Evolutionary conservation across 2,797 vertebrate species (phyloP), one percentile per base, ranked within the genome.

Genomic region (Falco naumanni): DNA sequence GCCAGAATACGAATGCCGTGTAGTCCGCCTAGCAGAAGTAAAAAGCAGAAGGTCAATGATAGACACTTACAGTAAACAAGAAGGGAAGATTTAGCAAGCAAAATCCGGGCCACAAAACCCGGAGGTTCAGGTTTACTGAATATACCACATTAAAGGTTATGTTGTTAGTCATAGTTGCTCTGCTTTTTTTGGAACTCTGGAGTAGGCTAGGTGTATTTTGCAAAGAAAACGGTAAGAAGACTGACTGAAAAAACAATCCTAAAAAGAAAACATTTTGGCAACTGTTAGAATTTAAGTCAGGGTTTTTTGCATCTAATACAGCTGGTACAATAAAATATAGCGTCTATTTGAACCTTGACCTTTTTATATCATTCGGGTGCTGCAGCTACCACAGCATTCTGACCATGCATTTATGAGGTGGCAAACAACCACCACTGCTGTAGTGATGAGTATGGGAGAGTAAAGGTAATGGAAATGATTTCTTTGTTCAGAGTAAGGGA

Each of bases 21-120:
- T 87, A 70, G 70, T 76, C 80, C 3, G 2, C 71, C 48, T 66
- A 87, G 68, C 66, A 60, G 93, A 96, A 97, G 88, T 96, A 96
- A 97, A 92, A 97, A 96, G 84, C 93, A 95, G 91, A 92, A 96
- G 96, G 97, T 97, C 95, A 97, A 65, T 96, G 95, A 88, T 86
- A 95, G 63, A 87, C 20, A 1, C 57, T 79, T 94, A 68, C 34
- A 53, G 74, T 93, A 96, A 95, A 83, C 78, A 90, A 91, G 84
- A 92, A 96, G 79, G 47, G 78, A 88, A 92, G 69, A 86, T 88
- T 60, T 72, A 93, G 63, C 56, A 91, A 66, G 72, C 34, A 72
- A 94, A 92, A 92, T 56, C 21, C 37, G 53, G 89, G 60, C 43
- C 13, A 2, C 79, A 53, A 86, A 89, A 80, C 69, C 26, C 80